Conservation (phyloP, 2,113 vertebrate species). For the Neotoma lepida region DNA sequence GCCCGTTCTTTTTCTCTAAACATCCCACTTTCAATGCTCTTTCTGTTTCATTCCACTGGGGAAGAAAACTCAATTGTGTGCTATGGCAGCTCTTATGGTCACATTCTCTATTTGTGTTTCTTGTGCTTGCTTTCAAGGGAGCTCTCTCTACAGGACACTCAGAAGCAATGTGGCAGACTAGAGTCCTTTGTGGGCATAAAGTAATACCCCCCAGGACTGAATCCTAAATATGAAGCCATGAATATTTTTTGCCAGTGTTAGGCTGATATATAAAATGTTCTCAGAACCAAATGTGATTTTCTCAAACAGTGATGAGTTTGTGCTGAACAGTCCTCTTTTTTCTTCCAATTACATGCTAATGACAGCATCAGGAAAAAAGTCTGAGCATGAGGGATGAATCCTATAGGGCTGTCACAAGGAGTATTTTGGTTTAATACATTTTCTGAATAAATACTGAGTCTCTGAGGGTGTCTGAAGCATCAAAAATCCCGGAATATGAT, state of each 20-base stretch:
- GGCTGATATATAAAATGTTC: neutral
- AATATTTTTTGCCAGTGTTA: neutral
- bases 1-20: slow-evolving; percentile 46
- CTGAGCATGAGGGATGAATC: neutral
- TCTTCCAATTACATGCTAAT: neutral
- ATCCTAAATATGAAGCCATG: neutral
- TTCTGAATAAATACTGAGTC: neutral
- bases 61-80: slow-evolving; percentile 8
- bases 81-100: neutral
- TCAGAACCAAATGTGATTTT: neutral
- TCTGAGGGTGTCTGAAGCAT: neutral
- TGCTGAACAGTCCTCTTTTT: neutral
- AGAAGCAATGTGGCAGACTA: neutral
- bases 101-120: neutral
- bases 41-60: neutral
- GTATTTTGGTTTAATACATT: neutral
- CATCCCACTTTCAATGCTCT: neutral
- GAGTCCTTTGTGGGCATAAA: neutral
- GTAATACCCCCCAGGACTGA: neutral
- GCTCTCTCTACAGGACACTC: neutral
- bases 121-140: neutral
- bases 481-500: neutral
- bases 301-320: neutral
- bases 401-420: neutral
- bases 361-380: neutral